Evolutionary conservation across 2,797 vertebrate species (phyloP), one percentile per base, ranked within the genome.

Genomic region (Eidolon dupreanum): DNA sequence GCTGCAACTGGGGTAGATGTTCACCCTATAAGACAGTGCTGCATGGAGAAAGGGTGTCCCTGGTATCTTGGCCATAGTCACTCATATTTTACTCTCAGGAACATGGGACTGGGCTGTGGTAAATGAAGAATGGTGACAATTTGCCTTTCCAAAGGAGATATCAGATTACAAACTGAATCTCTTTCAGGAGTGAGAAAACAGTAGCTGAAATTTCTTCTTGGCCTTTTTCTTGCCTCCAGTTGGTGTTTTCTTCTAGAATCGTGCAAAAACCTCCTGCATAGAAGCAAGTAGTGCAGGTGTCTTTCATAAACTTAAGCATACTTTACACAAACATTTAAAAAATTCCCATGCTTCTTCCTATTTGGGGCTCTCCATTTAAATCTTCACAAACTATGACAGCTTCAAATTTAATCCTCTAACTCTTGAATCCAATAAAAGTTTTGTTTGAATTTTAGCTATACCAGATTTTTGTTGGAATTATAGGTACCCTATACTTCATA

Each of bases 121-220:
- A 41, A 19, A 16, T 65, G 36, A 66, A 7, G 38, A 81, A 59
- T 26, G 20, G 19, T 73, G 38, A 3, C 24, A 33, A 43, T 41
- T 31, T 57, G 10, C 51, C n/a, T 91, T 74, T 49, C 38, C 16
- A 33, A 38, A 59, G n/a, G 10, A n/a, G 13, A 8, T 77, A 16
- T 3, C 22, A 53, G 38, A 26, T 61, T 66, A 4, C n/a, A 65
- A 53, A 38, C 17, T 84, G 57, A 68, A 4, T n/a, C 55, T 84
- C 22, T 0, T 28, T 43, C 31, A 68, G 9, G 57, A 16, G 1
- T 65, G 0, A 3, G 8, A 1, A 2, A 28, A 77, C 10, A 38
- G 5, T 16, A 59, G 9, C 8, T 79, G 12, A 88, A 81, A 38
- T 10, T 51, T 19, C 53, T 59, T 3, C 9, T 90, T 2, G n/a